Evolutionary conservation across 2,113 vertebrate species (phyloP).

Genomic region (Marmota monax): DNA sequence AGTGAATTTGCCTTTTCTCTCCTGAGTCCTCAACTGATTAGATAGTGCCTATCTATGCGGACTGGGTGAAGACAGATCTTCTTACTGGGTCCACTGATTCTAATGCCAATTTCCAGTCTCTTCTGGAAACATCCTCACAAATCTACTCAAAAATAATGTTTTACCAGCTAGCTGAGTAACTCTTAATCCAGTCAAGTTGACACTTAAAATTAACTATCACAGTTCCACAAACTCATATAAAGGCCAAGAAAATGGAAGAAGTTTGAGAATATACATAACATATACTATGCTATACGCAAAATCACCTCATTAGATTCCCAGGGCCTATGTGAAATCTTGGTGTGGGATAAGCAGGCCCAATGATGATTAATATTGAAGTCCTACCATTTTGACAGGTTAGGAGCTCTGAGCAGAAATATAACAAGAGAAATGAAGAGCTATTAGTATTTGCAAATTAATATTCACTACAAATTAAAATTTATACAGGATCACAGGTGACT

Average conservation of each 20-base stretch:
- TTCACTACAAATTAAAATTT: background rate
- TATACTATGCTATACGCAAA: background rate
- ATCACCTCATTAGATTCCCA: background rate
- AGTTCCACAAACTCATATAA: background rate
- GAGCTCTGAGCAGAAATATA: background rate
- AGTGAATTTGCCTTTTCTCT: background rate
- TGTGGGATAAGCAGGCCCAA: background rate
- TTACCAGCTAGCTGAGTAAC: background rate
- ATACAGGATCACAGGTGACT: background rate
- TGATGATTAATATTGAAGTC: background rate
- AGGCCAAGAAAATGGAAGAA: background rate
- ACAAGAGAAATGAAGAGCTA: conserved; percentile 23
- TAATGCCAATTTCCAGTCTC: background rate
- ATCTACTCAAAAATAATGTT: background rate
- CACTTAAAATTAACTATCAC: background rate
- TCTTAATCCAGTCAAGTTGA: background rate
- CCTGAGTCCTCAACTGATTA: background rate
- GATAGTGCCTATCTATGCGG: background rate
- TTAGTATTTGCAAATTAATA: background rate
- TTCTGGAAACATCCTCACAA: background rate
- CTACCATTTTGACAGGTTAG: background rate
- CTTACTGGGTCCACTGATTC: background rate
- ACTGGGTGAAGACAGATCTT: background rate
- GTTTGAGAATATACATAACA: background rate
- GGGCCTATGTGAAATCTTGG: background rate